These are phyloP conservation scores for Charadrius vociferus DNA, from an alignment of 2,113 vertebrate genomes.

Conservation along the genomic window DNA sequence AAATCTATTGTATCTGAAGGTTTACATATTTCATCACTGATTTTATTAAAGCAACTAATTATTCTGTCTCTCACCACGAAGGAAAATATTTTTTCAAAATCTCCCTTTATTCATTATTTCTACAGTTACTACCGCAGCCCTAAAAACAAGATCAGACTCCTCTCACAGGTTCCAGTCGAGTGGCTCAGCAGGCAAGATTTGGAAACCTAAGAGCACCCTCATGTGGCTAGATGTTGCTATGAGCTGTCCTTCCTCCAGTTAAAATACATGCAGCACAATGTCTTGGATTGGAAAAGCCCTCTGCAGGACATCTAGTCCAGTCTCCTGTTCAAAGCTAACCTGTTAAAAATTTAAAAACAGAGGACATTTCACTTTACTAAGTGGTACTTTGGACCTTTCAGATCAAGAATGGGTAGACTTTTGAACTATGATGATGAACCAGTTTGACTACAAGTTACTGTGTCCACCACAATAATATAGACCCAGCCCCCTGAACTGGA, in stretches of 20 bases:
- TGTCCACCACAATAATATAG: too few species aligned
- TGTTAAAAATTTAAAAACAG: not conserved
- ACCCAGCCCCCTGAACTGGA: too few species aligned
- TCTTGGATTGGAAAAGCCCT: not conserved
- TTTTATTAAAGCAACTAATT: not conserved
- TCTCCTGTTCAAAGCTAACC: not conserved
- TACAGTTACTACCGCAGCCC: not conserved
- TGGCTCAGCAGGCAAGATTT: not conserved
- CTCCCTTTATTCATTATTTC: not conserved
- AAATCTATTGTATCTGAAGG: not conserved
- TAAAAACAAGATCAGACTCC: not conserved
- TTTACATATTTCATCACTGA: not conserved
- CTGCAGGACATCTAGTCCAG: not conserved
- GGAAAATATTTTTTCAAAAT: not conserved
- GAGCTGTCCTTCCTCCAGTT: not conserved
- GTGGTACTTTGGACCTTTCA: not conserved
- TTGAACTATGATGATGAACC: too few species aligned
- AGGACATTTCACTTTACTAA: not conserved
- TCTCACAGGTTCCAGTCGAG: not conserved
- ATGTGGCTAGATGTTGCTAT: not conserved
- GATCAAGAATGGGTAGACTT: too few species aligned
- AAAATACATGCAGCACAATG: not conserved
- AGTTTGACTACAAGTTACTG: too few species aligned
- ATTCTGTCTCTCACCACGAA: not conserved
- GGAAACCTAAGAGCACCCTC: slow-evolving; percentile 50